phyloP scores from a whole-genome alignment of 2,888 invertebrate species.

The Ypsolopha scabrella region DNA sequence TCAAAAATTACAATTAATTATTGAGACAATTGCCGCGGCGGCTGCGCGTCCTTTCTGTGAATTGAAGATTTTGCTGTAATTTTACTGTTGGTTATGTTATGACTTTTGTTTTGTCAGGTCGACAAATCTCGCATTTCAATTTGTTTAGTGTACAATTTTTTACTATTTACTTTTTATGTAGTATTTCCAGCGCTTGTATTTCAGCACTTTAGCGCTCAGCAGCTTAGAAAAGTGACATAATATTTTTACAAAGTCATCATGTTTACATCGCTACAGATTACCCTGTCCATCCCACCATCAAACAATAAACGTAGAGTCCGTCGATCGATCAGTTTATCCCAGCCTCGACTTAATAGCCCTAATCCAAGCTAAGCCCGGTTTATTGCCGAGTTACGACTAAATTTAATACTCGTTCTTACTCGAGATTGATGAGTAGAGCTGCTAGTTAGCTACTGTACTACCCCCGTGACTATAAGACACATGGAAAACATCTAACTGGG shows the following conservation, averaged over 20 bases:
- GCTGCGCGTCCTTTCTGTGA: slow-evolving; percentile 12
- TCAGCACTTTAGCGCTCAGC: no score
- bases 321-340: slow-evolving; percentile 60
- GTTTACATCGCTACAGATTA: slow-evolving; percentile 1
- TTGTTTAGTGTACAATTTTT: no score
- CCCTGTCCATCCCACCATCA: slow-evolving; percentile 2
- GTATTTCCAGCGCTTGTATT: no score
- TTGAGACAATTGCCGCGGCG: slow-evolving; percentile 51
- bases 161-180: no score
- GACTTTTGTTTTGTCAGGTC: background rate
- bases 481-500: no score
- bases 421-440: slow-evolving; percentile 2
- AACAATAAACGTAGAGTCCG: slow-evolving; percentile 17
- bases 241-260: background rate
- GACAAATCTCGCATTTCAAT: no score
- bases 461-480: no score
- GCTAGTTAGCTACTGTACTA: background rate
- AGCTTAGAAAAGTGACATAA: background rate
- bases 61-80: background rate
- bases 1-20: slow-evolving; percentile 71
- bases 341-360: slow-evolving; percentile 53
- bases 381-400: slow-evolving; percentile 26
- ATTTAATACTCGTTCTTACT: slow-evolving; percentile 3
- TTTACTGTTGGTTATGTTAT: no score
- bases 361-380: slow-evolving; percentile 56